Base-by-base conservation (phyloP, 1,140 invertebrate genomes). In the Onthophagus taurus region DNA sequence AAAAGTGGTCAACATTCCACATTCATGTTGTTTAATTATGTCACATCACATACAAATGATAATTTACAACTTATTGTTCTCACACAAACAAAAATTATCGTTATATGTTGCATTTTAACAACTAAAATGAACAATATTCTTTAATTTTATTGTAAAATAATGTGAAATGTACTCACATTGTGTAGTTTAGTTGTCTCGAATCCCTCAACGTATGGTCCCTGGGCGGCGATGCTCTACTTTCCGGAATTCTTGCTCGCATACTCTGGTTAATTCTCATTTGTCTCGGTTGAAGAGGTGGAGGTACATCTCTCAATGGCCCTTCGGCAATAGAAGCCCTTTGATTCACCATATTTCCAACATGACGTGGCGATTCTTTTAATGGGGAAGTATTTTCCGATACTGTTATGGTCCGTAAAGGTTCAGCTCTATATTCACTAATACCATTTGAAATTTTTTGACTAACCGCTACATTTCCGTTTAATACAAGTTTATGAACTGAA, bases 391-490 rank as follows among this genome's bases (percentile, higher is more conserved):
- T 24, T 18, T 35, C 20, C 11, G 9, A 11, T 8, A 12, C 13
- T 2, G 9, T 6, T 4, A 14, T 7, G 9, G 41, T 18, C 16
- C 31, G 37, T 23, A 47, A 26, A 2, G 45, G 45, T 29, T 63
- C 58, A 1, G 55, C 48, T 17, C 53, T 47, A 43, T 55, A 57
- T 18, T 59, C 57, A 7, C 52, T 48, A 11, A 55, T 9, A 7
- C 52, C 48, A 43, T 54, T 57, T 0, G 51, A 16, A 24, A 58
- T 50, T 47, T 63, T 61, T 44, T 64, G 60, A 49, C 67, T 67
- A 2, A 65, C 49, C 0, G 66, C 56, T 4, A 58, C 60, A 45
- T 68, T 68, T 2, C 71, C 72, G 49, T 74, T 74, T 4, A 74
- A 54, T 35, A 68, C 53, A 1, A 61, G 31, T 45, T 60, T 61